A percentile compares a stretch with the other conserved stretches of the same genome.
These are phyloP conservation scores for Protobothrops flavoviridis DNA, from an alignment of 2,113 vertebrate genomes.

Conservation along the genomic window DNA sequence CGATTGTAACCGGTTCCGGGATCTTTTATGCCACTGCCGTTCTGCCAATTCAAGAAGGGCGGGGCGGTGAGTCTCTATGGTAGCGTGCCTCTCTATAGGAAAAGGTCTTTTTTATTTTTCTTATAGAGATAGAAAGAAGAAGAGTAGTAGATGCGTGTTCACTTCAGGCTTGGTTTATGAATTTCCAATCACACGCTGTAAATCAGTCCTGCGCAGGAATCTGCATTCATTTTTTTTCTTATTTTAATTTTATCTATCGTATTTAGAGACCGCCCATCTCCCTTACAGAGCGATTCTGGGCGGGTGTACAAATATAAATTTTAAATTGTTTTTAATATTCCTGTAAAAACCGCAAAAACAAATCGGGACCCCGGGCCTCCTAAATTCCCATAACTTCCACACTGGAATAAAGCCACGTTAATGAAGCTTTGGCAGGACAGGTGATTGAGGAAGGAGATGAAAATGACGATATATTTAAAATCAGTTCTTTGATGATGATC, in stretches of 20 bases:
- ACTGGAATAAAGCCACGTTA: background rate
- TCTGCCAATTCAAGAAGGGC: background rate
- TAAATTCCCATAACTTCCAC: background rate
- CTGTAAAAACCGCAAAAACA: background rate
- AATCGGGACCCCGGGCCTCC: background rate
- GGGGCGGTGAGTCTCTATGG: background rate
- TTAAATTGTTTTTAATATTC: background rate
- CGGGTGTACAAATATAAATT: background rate
- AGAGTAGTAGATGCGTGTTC: background rate
- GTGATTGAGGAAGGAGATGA: background rate
- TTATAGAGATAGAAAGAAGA: background rate
- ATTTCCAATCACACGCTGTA: background rate
- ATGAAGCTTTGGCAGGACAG: background rate
- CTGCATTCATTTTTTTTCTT: background rate
- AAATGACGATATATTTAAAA: background rate
- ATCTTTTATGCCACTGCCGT: conserved; percentile 17
- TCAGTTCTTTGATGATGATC: background rate
- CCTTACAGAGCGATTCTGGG: background rate
- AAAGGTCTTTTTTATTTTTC: background rate
- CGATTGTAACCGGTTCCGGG: conserved; percentile 31
- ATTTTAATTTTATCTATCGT: background rate
- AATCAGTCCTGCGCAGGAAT: background rate
- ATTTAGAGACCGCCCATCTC: background rate
- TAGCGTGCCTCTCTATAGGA: background rate
- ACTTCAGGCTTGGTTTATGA: background rate